These are phyloP conservation scores for Pelobates fuscus DNA, from an alignment of 2,113 vertebrate genomes.

Conservation along the genomic window DNA sequence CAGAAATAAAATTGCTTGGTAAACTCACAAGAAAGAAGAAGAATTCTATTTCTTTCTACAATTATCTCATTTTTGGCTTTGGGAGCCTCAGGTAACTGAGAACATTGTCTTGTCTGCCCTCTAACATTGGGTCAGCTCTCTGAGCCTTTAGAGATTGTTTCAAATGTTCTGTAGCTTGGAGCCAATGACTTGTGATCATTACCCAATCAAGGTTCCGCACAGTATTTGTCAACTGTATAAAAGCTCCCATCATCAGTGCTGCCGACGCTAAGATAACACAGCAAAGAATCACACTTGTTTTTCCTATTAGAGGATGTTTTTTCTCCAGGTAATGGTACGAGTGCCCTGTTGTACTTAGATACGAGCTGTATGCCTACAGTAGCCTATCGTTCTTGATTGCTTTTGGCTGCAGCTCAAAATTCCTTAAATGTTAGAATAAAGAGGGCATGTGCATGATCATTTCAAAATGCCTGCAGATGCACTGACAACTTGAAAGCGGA, in stretches of 20 bases:
- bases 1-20: slow-evolving; percentile 59
- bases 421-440: slow-evolving; percentile 17
- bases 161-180: slow-evolving; percentile 36
- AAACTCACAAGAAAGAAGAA: slow-evolving; percentile 20
- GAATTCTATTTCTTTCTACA: slow-evolving; percentile 32
- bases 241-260: slow-evolving; percentile 12
- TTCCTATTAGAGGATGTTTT: slow-evolving; percentile 34
- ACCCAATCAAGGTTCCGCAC: slow-evolving; percentile 33
- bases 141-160: slow-evolving; percentile 1
- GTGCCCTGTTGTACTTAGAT: slow-evolving; percentile 14
- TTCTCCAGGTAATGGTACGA: slow-evolving; percentile 45
- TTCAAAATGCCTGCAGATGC: background rate
- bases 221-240: slow-evolving; percentile 26
- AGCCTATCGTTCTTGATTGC: slow-evolving; percentile 6
- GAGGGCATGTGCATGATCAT: background rate
- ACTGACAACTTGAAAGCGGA: background rate
- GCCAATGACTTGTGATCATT: slow-evolving; percentile 11
- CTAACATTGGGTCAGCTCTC: background rate
- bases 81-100: slow-evolving; percentile 14
- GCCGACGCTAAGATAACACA: slow-evolving; percentile 22
- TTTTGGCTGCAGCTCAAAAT: slow-evolving; percentile 31
- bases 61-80: slow-evolving; percentile 25
- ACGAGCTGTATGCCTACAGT: background rate
- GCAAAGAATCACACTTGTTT: slow-evolving; percentile 24
- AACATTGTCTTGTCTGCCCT: slow-evolving; percentile 23